Conservation (phyloP, 2,888 invertebrate genomes). For the Pyrgus malvae region DNA sequence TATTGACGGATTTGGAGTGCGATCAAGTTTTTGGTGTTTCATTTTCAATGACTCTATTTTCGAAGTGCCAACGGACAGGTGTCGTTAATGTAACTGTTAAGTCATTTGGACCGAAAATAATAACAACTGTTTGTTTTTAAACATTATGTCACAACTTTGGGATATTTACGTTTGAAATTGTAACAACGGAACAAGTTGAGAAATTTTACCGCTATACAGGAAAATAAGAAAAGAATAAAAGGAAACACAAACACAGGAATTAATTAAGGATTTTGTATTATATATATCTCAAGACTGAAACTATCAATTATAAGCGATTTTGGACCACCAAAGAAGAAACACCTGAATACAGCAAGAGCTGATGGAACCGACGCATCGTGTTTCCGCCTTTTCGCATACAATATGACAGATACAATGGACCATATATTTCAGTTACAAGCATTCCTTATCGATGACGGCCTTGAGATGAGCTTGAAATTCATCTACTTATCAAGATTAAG, state of each 20-base stretch:
- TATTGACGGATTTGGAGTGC: slow-evolving; percentile 35
- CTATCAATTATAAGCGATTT: no score
- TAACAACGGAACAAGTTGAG: background rate
- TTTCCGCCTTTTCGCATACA: background rate
- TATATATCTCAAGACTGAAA: no score
- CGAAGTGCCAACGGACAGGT: slow-evolving; percentile 19
- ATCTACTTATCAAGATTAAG: slow-evolving; percentile 69
- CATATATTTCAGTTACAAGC: slow-evolving; percentile 17
- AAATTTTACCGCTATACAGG: background rate
- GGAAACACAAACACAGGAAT: no score
- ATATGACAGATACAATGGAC: slow-evolving; percentile 5
- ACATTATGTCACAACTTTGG: background rate
- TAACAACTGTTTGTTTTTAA: slow-evolving; percentile 22
- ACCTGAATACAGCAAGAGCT: no score
- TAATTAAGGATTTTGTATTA: no score
- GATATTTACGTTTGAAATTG: background rate
- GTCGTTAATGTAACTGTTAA: slow-evolving; percentile 26
- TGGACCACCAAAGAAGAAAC: no score
- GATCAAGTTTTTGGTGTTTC: slow-evolving; percentile 36
- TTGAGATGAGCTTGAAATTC: slow-evolving; percentile 60
- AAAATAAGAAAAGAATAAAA: background rate
- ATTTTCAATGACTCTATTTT: slow-evolving; percentile 39
- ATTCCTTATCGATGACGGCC: slow-evolving; percentile 61
- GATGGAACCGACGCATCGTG: no score
- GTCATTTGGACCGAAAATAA: slow-evolving; percentile 20